Base-by-base conservation (phyloP, 2,113 vertebrate genomes). In the Tretioscincus oriximinensis region DNA sequence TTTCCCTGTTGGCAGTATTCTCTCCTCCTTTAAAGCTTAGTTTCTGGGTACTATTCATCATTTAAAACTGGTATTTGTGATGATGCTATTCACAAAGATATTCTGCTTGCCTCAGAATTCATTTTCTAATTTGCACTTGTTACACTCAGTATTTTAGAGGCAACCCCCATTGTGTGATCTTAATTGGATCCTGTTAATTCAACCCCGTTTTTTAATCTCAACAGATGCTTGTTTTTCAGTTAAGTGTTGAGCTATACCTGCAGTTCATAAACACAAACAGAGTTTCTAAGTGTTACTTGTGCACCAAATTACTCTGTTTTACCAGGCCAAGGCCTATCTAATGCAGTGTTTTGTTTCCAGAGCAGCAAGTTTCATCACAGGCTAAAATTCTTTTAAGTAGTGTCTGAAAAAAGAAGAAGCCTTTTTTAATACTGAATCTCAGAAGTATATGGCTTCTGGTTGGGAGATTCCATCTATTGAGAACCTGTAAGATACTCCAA, bases 171-270 rank as follows among this genome's bases (percentile, higher is more conserved):
- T 28, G 9, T 4, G 0, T 41, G 7, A 29, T 49, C 18, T 64
- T 76, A 54, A 26, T 51, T 64, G 7, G 2, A 12, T 73, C n/a
- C 29, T 11, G 7, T 35, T 66, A 58, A 9, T n/a, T 51, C 28
- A 41, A 14, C 12, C 26, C 29, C 35, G 24, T 24, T 67, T 74
- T 81, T 67, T 7, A 22, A 66, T 58, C 86, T 35, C 49, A 0
- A 0, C 73, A 61, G 73, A 84, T 85, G 66, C 73, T 64, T 76
- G 54, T 78, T 0, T 0, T 26, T 63, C 67, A 80, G 51, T 78
- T 73, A 75, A 86, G 82, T 91, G 79, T 77, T 70, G 78, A 88
- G 41, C 29, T 60, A 41, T 61, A 60, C 29, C 35, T 47, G 11
- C 79, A 84, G 77, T 78, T 78, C 69, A 14, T 74, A 86, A 47